Base-by-base conservation (phyloP, 2,797 vertebrate genomes). In the Synanceia verrucosa region DNA sequence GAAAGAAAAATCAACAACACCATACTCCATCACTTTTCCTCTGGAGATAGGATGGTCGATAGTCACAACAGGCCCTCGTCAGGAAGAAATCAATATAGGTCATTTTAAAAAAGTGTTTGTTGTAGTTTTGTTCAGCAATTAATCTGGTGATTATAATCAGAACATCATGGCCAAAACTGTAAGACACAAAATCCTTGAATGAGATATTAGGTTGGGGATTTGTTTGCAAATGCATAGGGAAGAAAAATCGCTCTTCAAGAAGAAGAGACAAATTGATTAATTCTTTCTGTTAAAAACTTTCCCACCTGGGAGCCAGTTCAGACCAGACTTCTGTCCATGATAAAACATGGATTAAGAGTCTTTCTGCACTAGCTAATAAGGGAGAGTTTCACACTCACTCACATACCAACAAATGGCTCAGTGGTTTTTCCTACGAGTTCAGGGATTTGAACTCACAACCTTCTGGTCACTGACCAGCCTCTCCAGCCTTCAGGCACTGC, bases 401-500 rank as follows among this genome's bases (percentile, higher is more conserved):
- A 48, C 23, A 3, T 18, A 46, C 19, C 11, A 14, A 44, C 23
- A 26, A 36, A 26, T 36, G 19, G 2, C 6, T n/a, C 51, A 23
- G 34, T 24, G 1, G 9, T 61, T 69, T 52, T 13, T 18, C 9
- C 23, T 43, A 13, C 1, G 26, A 55, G 57, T 47, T 51, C 0
- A 24, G 63, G 74, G 83, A 81, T 52, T 69, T 77, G 56, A 81
- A 85, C 83, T 74, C 5, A 51, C 61, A 16, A 75, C 87, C 81
- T 69, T 36, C 13, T 19, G 50, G 37, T 51, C 52, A 55, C 41
- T 33, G 41, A 16, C 46, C 5, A 19, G 56, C 39, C 28, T 39
- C 66, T 53, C 0, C 28, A 39, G 67, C 80, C 83, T 76, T 37
- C 5, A 10, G 86, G 75, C 73, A 0, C 31, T 55, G 69, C 60